A percentile compares a stretch with the other conserved stretches of the same genome.
Evolutionary conservation across 2,888 invertebrate species (phyloP).

Genomic region (Patella ulyssiponensis): DNA sequence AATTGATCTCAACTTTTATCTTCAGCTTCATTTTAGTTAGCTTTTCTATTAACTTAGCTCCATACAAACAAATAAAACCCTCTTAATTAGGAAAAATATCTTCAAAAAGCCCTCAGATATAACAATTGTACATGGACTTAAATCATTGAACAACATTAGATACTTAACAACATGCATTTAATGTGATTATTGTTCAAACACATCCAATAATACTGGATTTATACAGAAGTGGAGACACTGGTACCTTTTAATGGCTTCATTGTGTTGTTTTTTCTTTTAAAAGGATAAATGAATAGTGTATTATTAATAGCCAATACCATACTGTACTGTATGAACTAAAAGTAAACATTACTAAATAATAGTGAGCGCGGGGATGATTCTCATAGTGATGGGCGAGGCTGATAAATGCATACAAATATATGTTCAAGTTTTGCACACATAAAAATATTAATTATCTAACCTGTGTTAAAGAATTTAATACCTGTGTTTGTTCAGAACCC

Average conservation of each 20-base stretch:
- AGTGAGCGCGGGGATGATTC: no score
- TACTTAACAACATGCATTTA: slow-evolving; percentile 9
- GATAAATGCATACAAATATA: no score
- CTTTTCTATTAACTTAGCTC: slow-evolving; percentile 9
- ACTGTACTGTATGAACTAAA: slow-evolving; percentile 9
- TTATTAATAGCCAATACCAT: slow-evolving; percentile 11
- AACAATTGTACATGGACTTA: slow-evolving; percentile 7
- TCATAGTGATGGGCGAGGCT: no score
- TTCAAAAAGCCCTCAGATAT: slow-evolving; percentile 3
- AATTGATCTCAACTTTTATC: slow-evolving; percentile 11
- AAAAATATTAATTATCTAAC: no score
- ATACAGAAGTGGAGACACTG: slow-evolving; percentile 1
- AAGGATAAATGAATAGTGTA: slow-evolving; percentile 8
- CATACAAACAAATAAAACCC: slow-evolving; percentile 11
- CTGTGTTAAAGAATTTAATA: no score
- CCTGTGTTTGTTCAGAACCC: no score
- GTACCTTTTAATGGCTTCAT: slow-evolving; percentile 11
- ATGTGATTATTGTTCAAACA: slow-evolving; percentile 5
- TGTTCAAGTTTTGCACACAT: no score
- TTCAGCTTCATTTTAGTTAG: slow-evolving; percentile 2
- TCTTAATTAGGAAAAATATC: slow-evolving; percentile 2
- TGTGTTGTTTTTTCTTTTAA: slow-evolving; percentile 8
- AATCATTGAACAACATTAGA: slow-evolving; percentile 11
- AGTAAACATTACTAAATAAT: background rate
- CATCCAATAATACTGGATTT: slow-evolving; percentile 6